A percentile compares a stretch with the other conserved stretches of the same genome.
Conservation (phyloP, 2,113 vertebrate species). For the Tachuris rubrigastra region DNA sequence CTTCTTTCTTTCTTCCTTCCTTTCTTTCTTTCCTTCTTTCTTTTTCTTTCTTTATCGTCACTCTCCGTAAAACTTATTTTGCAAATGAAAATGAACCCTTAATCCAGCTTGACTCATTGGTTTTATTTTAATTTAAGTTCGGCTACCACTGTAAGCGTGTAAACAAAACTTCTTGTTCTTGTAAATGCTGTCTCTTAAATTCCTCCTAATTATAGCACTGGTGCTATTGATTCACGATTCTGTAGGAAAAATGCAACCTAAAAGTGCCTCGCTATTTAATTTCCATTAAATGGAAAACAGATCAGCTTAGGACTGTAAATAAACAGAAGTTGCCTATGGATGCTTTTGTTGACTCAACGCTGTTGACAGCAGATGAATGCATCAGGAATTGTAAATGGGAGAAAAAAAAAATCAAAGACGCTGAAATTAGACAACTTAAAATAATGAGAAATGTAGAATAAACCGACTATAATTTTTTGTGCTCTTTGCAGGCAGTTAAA, state of each 20-base stretch:
- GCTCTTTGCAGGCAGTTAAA: neutral
- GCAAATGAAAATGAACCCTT: neutral
- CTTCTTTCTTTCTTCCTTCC: neutral
- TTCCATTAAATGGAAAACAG: slow-evolving; percentile 65
- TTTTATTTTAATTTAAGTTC: slow-evolving; percentile 54
- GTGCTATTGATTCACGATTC: slow-evolving; percentile 36
- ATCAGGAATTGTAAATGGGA: slow-evolving; percentile 9
- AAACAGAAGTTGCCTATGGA: slow-evolving; percentile 55
- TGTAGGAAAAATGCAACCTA: slow-evolving; percentile 43
- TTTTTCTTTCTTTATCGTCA: neutral
- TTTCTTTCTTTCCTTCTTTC: neutral
- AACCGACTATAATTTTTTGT: neutral
- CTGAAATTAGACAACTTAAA: neutral
- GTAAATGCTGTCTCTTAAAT: slow-evolving; percentile 37
- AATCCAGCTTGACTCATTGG: neutral
- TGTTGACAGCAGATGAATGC: slow-evolving; percentile 62
- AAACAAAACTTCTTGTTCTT: slow-evolving; percentile 49
- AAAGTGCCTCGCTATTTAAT: slow-evolving; percentile 56
- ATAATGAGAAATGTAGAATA: neutral
- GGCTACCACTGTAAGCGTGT: neutral
- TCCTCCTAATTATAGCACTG: slow-evolving; percentile 46
- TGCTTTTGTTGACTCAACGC: slow-evolving; percentile 62
- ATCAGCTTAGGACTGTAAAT: slow-evolving; percentile 57
- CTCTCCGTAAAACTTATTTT: slow-evolving; percentile 1
- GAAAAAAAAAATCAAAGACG: slow-evolving; percentile 40